Percentiles rank a stretch among this genome's conserved stretches.
Evolutionary conservation across 1,140 invertebrate species (phyloP).

Genomic region (Cyrtorhinus lividipennis): DNA sequence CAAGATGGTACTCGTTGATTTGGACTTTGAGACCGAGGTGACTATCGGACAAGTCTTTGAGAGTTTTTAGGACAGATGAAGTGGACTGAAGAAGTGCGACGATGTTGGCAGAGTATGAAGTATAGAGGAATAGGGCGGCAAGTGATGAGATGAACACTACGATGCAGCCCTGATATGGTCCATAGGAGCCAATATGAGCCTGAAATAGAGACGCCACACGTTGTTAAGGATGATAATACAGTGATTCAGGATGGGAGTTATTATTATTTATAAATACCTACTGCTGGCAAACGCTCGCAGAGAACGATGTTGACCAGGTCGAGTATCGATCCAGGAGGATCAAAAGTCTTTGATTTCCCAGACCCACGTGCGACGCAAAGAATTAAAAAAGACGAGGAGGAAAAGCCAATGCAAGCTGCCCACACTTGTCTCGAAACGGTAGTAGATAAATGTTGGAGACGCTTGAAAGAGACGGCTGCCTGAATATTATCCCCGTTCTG

Average conservation of each 20-base stretch:
- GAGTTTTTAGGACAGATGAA: not conserved
- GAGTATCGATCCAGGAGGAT: not conserved
- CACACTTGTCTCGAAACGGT: not conserved
- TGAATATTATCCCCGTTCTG: not conserved
- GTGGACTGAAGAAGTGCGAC: constrained; percentile 34
- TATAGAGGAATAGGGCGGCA: not conserved
- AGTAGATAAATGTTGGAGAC: not conserved
- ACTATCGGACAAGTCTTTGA: constrained; percentile 41
- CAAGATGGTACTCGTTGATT: constrained; percentile 40
- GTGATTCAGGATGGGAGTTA: too few relatives aligned
- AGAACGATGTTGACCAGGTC: constrained; percentile 2
- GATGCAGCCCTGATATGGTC: not conserved
- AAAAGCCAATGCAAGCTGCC: not conserved
- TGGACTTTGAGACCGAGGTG: constrained; percentile 42
- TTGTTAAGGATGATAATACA: too few relatives aligned
- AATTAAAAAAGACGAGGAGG: not conserved
- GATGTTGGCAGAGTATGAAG: constrained; percentile 49
- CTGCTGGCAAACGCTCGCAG: constrained; percentile 40
- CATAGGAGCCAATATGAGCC: not conserved
- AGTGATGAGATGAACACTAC: not conserved
- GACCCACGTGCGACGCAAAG: not conserved
- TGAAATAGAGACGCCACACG: not conserved
- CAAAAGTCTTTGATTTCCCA: not conserved
- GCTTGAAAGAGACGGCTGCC: not conserved
- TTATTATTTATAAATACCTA: constrained; percentile 21